These are phyloP conservation scores for Scaptomyza caliginosa DNA, from an alignment of 2,888 invertebrate species.

Conservation along the genomic window DNA sequence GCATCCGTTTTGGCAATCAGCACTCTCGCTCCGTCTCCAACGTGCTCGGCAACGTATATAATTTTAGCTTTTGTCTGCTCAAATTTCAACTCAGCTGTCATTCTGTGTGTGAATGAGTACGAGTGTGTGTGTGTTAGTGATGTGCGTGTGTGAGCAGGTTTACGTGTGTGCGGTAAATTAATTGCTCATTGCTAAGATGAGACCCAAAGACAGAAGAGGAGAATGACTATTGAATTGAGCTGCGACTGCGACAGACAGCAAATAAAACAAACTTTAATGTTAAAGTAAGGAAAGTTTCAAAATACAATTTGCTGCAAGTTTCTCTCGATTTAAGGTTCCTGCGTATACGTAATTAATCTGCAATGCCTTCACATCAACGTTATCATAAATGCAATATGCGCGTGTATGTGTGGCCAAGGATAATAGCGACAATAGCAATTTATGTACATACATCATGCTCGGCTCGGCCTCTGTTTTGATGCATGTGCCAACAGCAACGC, in stretches of 20 bases:
- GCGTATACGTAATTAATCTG: slow-evolving; percentile 53
- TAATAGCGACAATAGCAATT: slow-evolving; percentile 42
- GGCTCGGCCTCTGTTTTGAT: neutral
- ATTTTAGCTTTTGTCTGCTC: slow-evolving; percentile 58
- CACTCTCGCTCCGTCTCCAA: slow-evolving; percentile 5
- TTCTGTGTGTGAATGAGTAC: slow-evolving; percentile 8
- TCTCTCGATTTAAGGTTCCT: neutral
- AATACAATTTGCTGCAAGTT: neutral
- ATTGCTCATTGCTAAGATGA: slow-evolving; percentile 49
- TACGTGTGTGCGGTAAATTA: slow-evolving; percentile 48
- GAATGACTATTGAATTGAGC: slow-evolving; percentile 29
- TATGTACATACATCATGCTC: slow-evolving; percentile 31
- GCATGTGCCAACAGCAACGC: slow-evolving; percentile 5
- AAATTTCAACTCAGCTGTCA: slow-evolving; percentile 45
- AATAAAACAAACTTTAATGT: slow-evolving; percentile 1
- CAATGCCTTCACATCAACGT: slow-evolving; percentile 42
- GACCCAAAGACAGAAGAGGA: slow-evolving; percentile 13
- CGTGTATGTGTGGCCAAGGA: slow-evolving; percentile 14
- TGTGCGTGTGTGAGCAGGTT: neutral
- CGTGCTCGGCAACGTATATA: slow-evolving; percentile 24
- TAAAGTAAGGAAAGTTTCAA: neutral
- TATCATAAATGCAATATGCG: slow-evolving; percentile 48
- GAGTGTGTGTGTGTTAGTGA: neutral
- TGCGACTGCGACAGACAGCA: neutral
- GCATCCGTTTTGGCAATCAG: slow-evolving; percentile 73